These are phyloP conservation scores for Sardinella longiceps DNA, from an alignment of 2,797 vertebrate species.

Conservation along the genomic window DNA sequence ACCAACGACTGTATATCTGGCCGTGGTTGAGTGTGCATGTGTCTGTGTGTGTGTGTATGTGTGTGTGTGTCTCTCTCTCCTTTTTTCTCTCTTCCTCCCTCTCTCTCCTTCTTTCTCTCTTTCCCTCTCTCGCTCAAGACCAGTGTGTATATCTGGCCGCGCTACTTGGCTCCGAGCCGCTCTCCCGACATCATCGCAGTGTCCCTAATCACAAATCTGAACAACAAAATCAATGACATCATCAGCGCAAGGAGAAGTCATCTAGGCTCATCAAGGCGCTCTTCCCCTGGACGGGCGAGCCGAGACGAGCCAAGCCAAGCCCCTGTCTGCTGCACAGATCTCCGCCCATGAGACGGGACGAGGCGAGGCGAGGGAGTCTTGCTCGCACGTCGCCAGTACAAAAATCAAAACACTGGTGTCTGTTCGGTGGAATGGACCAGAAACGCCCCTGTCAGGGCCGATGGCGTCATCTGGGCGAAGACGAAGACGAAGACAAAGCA, in stretches of 20 bases:
- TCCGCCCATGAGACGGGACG: background rate
- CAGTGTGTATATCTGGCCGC: background rate
- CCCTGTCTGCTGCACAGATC: background rate
- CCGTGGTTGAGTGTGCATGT: too few relatives aligned
- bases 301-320: background rate
- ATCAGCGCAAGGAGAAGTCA: slow-evolving; percentile 45
- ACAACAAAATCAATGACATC: slow-evolving; percentile 54
- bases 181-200: background rate
- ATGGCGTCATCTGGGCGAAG: slow-evolving; percentile 22
- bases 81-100: too few relatives aligned
- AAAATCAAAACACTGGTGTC: background rate
- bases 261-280: slow-evolving; percentile 39
- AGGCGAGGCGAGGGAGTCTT: too few relatives aligned
- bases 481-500: background rate
- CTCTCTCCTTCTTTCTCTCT: too few relatives aligned
- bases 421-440: slow-evolving; percentile 32
- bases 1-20: background rate
- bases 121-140: background rate
- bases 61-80: too few relatives aligned
- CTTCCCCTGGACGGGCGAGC: background rate
- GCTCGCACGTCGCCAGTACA: background rate
- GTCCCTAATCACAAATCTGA: slow-evolving; percentile 42
- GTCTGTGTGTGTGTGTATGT: too few relatives aligned
- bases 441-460: slow-evolving; percentile 28
- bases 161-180: background rate